Evolutionary conservation across 2,113 vertebrate species (phyloP).

Genomic region (Chaetura pelagica): DNA sequence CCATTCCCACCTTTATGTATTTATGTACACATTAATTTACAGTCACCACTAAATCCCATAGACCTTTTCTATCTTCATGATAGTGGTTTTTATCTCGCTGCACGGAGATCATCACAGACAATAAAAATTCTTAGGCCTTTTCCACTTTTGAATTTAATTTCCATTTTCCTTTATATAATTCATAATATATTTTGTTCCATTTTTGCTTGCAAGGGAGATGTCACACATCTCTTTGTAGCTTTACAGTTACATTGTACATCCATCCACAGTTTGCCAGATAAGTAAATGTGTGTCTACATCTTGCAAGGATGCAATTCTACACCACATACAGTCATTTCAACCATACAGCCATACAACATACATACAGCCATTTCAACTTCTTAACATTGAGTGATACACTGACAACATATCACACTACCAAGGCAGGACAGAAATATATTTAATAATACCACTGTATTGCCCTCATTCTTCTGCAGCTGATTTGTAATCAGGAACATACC

Average conservation of each 20-base stretch:
- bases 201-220: neutral
- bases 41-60: neutral
- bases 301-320: neutral
- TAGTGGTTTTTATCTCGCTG: neutral
- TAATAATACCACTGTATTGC: neutral
- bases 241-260: neutral
- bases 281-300: neutral
- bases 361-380: neutral
- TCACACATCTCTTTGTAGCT: neutral
- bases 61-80: neutral
- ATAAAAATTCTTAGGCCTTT: neutral
- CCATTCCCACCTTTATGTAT: neutral
- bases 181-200: neutral
- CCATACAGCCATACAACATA: too few relatives aligned
- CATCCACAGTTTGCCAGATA: neutral
- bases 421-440: neutral
- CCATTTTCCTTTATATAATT: neutral
- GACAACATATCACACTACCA: neutral
- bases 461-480: slow-evolving; percentile 26
- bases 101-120: neutral
- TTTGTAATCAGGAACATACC: neutral
- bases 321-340: neutral
- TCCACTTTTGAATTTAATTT: neutral
- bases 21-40: accelerated
- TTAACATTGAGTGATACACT: neutral